Evolutionary conservation across 2,113 vertebrate genomes (phyloP).

Genomic region (Aptenodytes forsteri): DNA sequence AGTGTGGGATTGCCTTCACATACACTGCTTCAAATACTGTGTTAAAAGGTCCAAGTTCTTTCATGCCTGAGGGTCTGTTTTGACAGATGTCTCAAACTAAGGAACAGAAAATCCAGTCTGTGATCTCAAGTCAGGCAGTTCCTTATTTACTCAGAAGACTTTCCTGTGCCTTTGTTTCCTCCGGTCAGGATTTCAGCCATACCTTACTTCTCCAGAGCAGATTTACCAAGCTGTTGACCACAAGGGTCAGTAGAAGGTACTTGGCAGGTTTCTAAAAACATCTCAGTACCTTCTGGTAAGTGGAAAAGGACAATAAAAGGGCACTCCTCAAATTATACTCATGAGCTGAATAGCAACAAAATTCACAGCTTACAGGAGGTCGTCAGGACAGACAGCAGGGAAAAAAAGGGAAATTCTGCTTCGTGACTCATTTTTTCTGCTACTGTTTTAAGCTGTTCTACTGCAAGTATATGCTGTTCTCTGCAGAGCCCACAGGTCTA

Average conservation of each 20-base stretch:
- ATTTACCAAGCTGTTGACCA: background rate
- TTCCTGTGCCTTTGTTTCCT: background rate
- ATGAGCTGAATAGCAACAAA: background rate
- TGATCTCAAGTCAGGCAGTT: background rate
- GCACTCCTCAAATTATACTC: background rate
- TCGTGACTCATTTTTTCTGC: background rate
- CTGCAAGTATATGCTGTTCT: background rate
- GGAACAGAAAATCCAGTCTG: background rate
- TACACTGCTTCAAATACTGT: background rate
- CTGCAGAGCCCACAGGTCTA: background rate
- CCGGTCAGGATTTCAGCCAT: background rate
- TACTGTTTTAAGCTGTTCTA: background rate
- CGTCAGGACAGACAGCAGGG: accelerated
- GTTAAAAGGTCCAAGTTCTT: background rate
- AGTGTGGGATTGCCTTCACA: background rate
- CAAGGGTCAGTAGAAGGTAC: background rate
- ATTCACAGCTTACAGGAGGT: background rate
- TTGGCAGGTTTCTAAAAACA: background rate
- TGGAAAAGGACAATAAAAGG: background rate
- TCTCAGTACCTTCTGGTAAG: background rate
- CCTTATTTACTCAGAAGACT: background rate
- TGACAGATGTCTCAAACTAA: background rate
- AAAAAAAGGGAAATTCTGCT: background rate
- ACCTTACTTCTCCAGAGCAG: background rate
- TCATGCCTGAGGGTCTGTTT: background rate